Conservation (phyloP, 2,797 vertebrate species). For the Synaphobranchus kaupii region DNA sequence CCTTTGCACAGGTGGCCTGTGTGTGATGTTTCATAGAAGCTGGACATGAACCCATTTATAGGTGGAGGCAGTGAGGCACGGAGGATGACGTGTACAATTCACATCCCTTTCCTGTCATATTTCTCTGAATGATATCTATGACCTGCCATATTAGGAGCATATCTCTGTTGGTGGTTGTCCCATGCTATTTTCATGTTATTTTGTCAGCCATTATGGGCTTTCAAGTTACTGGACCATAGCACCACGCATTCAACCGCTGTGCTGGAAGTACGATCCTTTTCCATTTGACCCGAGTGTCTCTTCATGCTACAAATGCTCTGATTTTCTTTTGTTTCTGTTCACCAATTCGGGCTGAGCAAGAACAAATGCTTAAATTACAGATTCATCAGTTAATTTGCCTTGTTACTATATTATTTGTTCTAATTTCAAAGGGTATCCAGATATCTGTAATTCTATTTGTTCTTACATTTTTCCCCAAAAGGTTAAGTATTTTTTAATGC, state of each 20-base stretch:
- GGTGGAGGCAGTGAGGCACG: background rate
- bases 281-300: background rate
- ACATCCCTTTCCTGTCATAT: background rate
- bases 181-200: background rate
- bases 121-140: background rate
- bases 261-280: slow-evolving; percentile 8
- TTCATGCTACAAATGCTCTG: background rate
- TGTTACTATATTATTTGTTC: background rate
- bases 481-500: background rate
- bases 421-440: background rate
- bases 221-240: background rate
- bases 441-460: background rate
- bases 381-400: background rate
- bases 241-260: background rate
- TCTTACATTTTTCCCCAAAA: background rate
- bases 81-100: background rate
- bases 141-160: background rate
- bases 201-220: background rate
- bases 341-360: background rate
- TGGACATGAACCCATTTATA: background rate
- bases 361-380: background rate
- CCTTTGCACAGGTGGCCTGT: background rate
- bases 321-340: slow-evolving; percentile 13
- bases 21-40: background rate
- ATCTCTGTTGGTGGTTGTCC: background rate